A percentile compares a stretch with the other conserved stretches of the same genome.
phyloP scores from a whole-genome alignment of 2,113 vertebrate species.

The Bubalus kerabau region DNA sequence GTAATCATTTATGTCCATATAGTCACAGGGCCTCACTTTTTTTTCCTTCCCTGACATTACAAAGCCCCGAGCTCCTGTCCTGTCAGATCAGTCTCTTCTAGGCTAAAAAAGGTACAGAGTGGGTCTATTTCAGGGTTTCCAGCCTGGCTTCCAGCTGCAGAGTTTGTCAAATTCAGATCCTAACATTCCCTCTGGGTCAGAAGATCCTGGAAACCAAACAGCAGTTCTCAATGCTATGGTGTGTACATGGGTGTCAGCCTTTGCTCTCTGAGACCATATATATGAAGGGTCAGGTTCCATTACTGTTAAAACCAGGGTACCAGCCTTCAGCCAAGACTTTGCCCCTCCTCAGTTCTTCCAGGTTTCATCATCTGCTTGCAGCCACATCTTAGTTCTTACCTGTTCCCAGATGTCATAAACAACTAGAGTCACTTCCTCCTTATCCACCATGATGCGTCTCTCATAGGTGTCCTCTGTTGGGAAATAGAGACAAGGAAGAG shows the following conservation, averaged over 20 bases:
- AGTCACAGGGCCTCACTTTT: not conserved
- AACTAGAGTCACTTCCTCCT: constrained; percentile 88
- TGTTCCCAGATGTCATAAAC: constrained; percentile 94
- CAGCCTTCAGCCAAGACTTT: not conserved
- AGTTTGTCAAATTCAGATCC: constrained; percentile 6
- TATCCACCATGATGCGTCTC: constrained; percentile 86
- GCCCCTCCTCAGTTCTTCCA: not conserved
- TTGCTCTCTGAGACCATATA: not conserved
- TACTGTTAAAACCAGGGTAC: not conserved
- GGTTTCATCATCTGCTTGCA: not conserved
- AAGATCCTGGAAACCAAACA: not conserved
- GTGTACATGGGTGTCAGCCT: not conserved
- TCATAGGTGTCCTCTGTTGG: constrained; percentile 87
- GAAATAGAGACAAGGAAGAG: constrained; percentile 39
- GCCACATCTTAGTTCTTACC: constrained; percentile 75
- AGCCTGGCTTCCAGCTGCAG: not conserved
- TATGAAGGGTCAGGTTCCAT: not conserved
- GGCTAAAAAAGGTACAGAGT: not conserved
- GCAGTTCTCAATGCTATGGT: not conserved
- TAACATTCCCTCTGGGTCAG: not conserved
- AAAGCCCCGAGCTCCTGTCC: not conserved
- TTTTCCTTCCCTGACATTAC: not conserved
- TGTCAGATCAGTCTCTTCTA: not conserved
- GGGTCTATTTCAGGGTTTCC: not conserved
- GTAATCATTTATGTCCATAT: not conserved